phyloP scores from a whole-genome alignment of 2,113 vertebrate species.

The Actenoides lindsayi region DNA sequence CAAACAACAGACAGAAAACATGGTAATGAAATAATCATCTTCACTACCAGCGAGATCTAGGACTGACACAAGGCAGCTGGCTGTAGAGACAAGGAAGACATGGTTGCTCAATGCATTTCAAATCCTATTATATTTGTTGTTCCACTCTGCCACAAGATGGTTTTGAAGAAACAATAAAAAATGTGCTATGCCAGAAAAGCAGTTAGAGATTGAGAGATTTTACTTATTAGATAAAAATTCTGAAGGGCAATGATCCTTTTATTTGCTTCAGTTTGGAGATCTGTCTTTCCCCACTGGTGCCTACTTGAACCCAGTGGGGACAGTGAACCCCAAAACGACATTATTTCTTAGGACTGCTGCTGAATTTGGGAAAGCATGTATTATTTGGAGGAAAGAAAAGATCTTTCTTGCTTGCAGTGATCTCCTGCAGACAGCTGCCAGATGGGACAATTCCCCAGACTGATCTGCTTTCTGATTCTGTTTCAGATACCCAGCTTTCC shows the following conservation, averaged over 20 bases:
- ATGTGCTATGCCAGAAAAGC: not conserved
- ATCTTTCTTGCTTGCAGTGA: conserved; percentile 13
- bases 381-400: conserved; percentile 14
- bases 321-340: not conserved
- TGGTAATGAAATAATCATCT: not conserved
- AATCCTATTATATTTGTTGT: not conserved
- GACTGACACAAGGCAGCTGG: not conserved
- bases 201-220: not conserved
- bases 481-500: not conserved
- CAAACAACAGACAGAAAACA: not conserved
- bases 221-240: not conserved
- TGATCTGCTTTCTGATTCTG: conserved; percentile 38
- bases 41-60: not conserved
- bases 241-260: not conserved
- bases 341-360: conserved; percentile 7
- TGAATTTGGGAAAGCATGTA: conserved; percentile 28
- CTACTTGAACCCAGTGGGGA: not conserved
- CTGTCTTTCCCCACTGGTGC: not conserved
- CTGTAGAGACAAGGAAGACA: not conserved
- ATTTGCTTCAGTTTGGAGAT: not conserved
- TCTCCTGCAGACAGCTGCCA: conserved; percentile 47
- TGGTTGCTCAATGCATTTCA: not conserved
- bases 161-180: not conserved
- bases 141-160: not conserved
- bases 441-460: conserved; percentile 54